Base-by-base conservation (phyloP, 1,140 invertebrate genomes). In the Physella acuta region DNA sequence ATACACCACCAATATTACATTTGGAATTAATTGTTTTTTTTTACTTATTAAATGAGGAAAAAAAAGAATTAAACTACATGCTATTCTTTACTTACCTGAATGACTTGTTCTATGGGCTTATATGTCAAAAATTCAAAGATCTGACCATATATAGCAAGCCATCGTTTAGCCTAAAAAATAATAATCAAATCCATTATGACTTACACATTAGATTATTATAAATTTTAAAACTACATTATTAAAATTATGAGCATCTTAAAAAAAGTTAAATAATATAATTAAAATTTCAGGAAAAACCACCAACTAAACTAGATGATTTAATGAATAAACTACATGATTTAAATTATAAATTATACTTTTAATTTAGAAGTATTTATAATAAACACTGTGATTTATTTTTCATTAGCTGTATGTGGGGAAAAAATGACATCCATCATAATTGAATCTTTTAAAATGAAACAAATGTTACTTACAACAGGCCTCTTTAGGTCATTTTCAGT, bases 401-500 rank as follows among this genome's bases (percentile, higher is more conserved):
- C 53, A 56, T 28, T 17, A 8, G 26, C 53, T 16, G 26, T 26
- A 56, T 11, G 44, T 49, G 44, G 44, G 44, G 44, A n/a, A n/a
- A n/a, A 49, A 49, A 11, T 14, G 11, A 11, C 11, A 14, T 49
- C n/a, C 11, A 49, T 11, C n/a, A n/a, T 11, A n/a, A n/a, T 49
- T 49, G 11, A n/a, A 49, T 14, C 44, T 49, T 49, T 16, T 16
- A 56, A 56, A 11, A 11, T 26, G 8, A 16, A 26, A 56, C 8
- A 17, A n/a, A 14, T 49, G 11, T 16, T 16, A 56, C 58, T 60
- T 60, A 60, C 58, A 34, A 31, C 58, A 30, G 58, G 58, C 28
- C 26, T 34, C 26, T 28, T 5, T 5, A 60, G 34, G 31, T 60
- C 58, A 60, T 60, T 60, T 60, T 60, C 58, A 31, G 24, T 31